These are phyloP conservation scores for Glaucidium brasilianum DNA, from an alignment of 2,113 vertebrate genomes.

Conservation along the genomic window DNA sequence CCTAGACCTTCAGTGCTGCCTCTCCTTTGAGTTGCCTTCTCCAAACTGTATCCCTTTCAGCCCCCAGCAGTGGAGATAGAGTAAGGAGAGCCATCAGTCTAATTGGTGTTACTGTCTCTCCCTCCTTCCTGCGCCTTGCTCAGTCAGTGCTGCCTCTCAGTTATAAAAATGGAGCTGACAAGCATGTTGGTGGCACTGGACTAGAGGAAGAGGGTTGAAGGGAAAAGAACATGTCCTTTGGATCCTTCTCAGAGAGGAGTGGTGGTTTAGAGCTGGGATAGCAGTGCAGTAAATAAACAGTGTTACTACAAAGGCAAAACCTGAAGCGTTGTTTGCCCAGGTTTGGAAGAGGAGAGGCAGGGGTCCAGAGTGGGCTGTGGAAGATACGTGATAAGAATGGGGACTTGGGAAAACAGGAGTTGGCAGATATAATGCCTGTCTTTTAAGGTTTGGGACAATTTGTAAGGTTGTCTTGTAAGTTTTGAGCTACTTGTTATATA, in stretches of 20 bases:
- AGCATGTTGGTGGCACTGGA: background rate
- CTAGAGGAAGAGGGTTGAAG: background rate
- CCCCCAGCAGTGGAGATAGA: background rate
- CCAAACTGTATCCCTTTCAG: background rate
- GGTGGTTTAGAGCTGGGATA: background rate
- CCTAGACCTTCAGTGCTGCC: background rate
- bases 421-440: background rate
- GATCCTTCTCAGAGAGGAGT: background rate
- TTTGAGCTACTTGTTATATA: background rate
- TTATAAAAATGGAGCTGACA: background rate
- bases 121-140: background rate
- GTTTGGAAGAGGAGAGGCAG: background rate
- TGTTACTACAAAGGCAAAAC: background rate
- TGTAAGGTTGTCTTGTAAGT: background rate
- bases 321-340: background rate
- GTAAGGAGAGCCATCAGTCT: background rate
- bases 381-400: background rate
- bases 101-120: background rate
- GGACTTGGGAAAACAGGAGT: background rate
- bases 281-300: background rate
- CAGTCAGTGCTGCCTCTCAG: background rate
- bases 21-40: background rate
- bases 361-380: background rate
- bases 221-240: background rate
- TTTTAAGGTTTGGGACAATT: background rate